Evolutionary conservation across 2,888 invertebrate genomes (phyloP).

Genomic region (Eupeodes luniger): DNA sequence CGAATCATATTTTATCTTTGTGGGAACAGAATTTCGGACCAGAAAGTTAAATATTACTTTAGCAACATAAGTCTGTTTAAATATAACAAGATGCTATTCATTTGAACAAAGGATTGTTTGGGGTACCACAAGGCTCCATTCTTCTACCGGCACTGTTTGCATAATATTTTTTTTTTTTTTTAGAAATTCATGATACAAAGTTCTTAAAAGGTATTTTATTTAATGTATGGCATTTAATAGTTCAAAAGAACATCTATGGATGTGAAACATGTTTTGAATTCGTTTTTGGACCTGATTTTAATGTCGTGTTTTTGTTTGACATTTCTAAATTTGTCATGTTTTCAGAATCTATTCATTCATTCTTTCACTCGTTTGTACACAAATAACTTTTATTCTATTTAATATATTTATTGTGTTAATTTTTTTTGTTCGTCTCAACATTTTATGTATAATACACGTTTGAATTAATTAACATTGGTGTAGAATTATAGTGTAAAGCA

Average conservation of each 20-base stretch:
- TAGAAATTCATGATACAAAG: too few relatives aligned
- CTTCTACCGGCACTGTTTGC: background rate
- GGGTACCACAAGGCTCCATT: background rate
- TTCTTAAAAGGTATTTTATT: too few relatives aligned
- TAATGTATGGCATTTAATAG: background rate
- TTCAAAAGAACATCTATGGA: background rate
- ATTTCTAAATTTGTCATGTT: slow-evolving; percentile 1
- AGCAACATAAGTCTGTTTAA: too few relatives aligned
- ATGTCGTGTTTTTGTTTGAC: background rate
- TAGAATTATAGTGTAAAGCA: slow-evolving; percentile 57
- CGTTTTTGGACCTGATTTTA: background rate
- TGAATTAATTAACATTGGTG: slow-evolving; percentile 68
- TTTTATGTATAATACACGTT: slow-evolving; percentile 44
- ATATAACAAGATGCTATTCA: too few relatives aligned
- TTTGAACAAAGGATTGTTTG: background rate
- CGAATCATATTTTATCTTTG: slow-evolving; percentile 50
- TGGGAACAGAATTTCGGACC: background rate
- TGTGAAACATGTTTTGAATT: slow-evolving; percentile 6
- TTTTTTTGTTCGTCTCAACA: slow-evolving; percentile 24
- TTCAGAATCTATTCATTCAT: slow-evolving; percentile 6
- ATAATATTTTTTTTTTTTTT: too few relatives aligned
- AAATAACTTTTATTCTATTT: background rate
- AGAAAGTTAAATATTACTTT: background rate
- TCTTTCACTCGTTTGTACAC: background rate
- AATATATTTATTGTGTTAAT: slow-evolving; percentile 14